phyloP scores from a whole-genome alignment of 1,140 invertebrate species.

The Lepidostoma basale region DNA sequence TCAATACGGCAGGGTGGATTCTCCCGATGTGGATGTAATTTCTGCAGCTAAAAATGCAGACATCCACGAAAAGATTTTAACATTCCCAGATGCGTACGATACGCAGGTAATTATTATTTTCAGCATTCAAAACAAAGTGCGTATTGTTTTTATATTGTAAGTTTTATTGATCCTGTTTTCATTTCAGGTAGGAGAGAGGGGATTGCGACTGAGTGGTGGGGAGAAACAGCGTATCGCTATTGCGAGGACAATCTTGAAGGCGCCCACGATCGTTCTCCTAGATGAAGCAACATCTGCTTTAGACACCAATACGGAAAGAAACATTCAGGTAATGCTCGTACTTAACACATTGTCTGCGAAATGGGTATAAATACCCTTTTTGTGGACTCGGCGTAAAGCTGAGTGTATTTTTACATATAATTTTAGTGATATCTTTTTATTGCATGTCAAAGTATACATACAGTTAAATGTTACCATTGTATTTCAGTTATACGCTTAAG shows the following conservation, averaged over 20 bases:
- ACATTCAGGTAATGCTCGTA: slow-evolving; percentile 81
- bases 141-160: slow-evolving; percentile 1
- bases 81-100: slow-evolving; percentile 88
- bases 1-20: slow-evolving; percentile 83
- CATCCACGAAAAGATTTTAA: slow-evolving; percentile 90
- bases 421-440: too few species aligned
- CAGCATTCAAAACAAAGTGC: background rate
- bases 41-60: slow-evolving; percentile 89
- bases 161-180: background rate
- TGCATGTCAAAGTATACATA: too few species aligned
- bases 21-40: slow-evolving; percentile 82
- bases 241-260: slow-evolving; percentile 86
- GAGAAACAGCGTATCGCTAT: slow-evolving; percentile 95
- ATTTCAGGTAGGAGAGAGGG: slow-evolving; percentile 76
- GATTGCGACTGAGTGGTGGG: slow-evolving; percentile 81
- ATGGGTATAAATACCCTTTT: too few species aligned
- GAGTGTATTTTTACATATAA: too few species aligned
- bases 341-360: too few species aligned
- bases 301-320: slow-evolving; percentile 83
- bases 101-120: slow-evolving; percentile 68
- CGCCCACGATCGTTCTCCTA: slow-evolving; percentile 83
- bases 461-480: too few species aligned
- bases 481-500: too few species aligned
- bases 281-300: slow-evolving; percentile 91
- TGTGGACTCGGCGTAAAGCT: too few species aligned